Conservation (phyloP, 1,140 invertebrate genomes). For the Rhopalosiphum maidis region DNA sequence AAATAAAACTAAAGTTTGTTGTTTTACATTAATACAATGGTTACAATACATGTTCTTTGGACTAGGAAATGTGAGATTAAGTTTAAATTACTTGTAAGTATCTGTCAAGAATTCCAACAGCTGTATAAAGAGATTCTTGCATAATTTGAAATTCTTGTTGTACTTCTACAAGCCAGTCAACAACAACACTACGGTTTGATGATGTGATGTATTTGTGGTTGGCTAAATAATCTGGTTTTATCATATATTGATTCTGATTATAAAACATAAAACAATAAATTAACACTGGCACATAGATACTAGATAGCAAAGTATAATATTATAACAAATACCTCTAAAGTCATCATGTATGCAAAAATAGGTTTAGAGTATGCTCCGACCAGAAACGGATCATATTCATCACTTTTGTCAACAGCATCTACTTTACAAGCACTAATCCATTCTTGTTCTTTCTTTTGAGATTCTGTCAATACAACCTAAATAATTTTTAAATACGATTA, state of each 20-base stretch:
- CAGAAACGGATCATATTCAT: constrained; percentile 76
- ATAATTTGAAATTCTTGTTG: constrained; percentile 85
- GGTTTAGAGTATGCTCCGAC: constrained; percentile 84
- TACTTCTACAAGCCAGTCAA: constrained; percentile 95
- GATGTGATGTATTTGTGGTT: constrained; percentile 72
- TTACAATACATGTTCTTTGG: background rate
- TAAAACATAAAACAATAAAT: constrained; percentile 22
- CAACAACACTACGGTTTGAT: constrained; percentile 85
- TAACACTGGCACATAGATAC: background rate
- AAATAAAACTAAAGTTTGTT: background rate
- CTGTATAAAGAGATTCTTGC: constrained; percentile 91
- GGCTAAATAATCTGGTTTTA: constrained; percentile 71
- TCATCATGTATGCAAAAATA: constrained; percentile 80
- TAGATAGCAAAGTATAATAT: background rate
- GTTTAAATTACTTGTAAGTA: constrained; percentile 80
- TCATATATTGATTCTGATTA: constrained; percentile 67
- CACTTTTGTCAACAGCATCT: constrained; percentile 79
- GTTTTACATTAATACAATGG: background rate
- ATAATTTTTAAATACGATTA: background rate
- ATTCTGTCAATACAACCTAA: constrained; percentile 26
- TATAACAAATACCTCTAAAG: constrained; percentile 68
- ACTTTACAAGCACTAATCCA: constrained; percentile 64
- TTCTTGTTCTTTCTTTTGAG: constrained; percentile 58
- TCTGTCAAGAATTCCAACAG: constrained; percentile 87
- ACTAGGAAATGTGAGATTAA: too few species aligned